A percentile compares a stretch with the other conserved stretches of the same genome.
These are phyloP conservation scores for Phyllotreta cruciferae DNA, from an alignment of 2,888 invertebrate genomes.

Conservation along the genomic window DNA sequence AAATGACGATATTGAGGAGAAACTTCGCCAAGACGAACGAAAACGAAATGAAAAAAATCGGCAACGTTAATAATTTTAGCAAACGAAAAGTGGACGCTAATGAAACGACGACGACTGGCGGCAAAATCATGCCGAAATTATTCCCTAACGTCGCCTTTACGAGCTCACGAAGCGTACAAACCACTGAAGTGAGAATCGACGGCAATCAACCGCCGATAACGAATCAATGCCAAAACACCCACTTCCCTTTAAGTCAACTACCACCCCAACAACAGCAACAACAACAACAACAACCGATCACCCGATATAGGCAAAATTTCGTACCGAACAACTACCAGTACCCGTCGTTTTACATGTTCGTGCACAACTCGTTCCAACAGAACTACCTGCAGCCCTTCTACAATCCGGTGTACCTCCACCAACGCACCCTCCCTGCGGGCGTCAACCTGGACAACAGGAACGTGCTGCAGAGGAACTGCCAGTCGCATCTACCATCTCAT, in stretches of 20 bases:
- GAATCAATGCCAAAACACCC: constrained; percentile 26
- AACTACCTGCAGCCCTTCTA: constrained; percentile 38
- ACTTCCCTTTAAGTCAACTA: constrained; percentile 25
- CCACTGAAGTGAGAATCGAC: constrained; percentile 30
- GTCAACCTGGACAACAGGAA: constrained; percentile 21
- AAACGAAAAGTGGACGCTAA: constrained; percentile 31
- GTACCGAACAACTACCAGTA: constrained; percentile 35
- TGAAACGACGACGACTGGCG: constrained; percentile 10
- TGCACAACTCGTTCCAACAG: constrained; percentile 38
- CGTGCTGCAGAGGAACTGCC: constrained; percentile 32
- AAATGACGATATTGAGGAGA: constrained; percentile 38
- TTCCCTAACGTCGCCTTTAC: constrained; percentile 20
- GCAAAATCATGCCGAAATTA: constrained; percentile 23
- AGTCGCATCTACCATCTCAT: constrained; percentile 30
- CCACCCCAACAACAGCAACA: constrained; percentile 3
- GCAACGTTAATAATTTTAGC: constrained; percentile 33
- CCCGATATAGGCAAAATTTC: constrained; percentile 33
- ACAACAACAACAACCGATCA: constrained; percentile 15
- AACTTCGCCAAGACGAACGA: constrained; percentile 29
- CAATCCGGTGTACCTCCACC: constrained; percentile 32
- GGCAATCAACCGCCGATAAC: constrained; percentile 8
- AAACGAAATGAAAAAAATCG: constrained; percentile 33
- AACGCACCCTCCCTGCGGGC: constrained; percentile 30
- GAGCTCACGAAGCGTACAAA: constrained; percentile 36
- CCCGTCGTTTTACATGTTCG: constrained; percentile 38